Percentiles rank a stretch among this genome's conserved stretches.
Conservation (phyloP, 2,113 vertebrate species). For the Paedocypris sp. region DNA sequence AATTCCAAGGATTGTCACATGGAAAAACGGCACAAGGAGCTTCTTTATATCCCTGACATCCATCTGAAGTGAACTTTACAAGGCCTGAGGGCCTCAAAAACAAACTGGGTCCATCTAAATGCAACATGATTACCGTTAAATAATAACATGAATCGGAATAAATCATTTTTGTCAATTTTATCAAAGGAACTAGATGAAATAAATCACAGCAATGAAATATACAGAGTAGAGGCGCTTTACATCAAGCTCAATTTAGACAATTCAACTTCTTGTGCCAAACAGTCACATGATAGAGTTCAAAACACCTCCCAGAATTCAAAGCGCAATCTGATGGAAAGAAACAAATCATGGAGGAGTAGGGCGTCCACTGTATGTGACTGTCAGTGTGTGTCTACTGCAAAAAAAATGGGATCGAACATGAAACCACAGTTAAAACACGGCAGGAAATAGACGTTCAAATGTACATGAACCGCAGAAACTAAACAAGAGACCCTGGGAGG, state of each 20-base stretch:
- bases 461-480: neutral
- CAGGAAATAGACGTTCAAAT: neutral
- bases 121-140: too few relatives aligned
- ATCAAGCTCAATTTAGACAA: neutral
- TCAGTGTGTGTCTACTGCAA: neutral
- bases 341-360: too few relatives aligned
- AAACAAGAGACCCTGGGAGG: neutral
- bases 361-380: too few relatives aligned
- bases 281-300: neutral
- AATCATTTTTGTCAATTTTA: conserved; percentile 14
- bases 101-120: too few relatives aligned
- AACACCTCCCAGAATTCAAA: neutral
- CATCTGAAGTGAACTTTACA: neutral
- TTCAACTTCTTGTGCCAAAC: neutral
- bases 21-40: neutral
- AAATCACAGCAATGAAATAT: conserved; percentile 19
- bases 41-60: neutral
- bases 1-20: neutral
- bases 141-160: neutral
- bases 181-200: conserved; percentile 28
- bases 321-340: neutral
- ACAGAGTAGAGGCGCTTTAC: conserved; percentile 7
- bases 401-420: neutral
- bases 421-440: neutral
- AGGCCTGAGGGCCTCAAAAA: neutral